Base-by-base conservation (phyloP, 2,888 invertebrate genomes). In the Metacarcinus magister region DNA sequence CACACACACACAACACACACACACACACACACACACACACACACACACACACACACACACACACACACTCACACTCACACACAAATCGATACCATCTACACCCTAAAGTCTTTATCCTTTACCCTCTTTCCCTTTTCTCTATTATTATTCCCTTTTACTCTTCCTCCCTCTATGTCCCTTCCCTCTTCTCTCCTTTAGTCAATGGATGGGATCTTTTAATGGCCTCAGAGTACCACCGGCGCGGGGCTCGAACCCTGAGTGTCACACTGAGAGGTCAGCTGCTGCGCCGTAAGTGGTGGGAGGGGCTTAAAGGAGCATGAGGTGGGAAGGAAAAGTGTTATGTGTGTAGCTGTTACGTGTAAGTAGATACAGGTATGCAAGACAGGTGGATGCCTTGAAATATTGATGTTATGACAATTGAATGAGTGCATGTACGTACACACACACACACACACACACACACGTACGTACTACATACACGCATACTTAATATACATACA, bases 41-140 rank as follows among this genome's bases (percentile, higher is more conserved):
- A 82, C 82, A 82, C 82, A 82, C 82, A 82, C 82, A 82, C 82
- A 82, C 82, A 82, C 82, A 82, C 82, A 32, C 82, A 32, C 82
- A 82, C 82, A 82, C 82, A 82, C 82, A 82, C 82, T 32, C 82
- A 82, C 82, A 82, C 82, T 32, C 82, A 67, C 67, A 67, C 67
- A 67, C 67, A 23, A 16, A 67, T 67, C 67, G 23, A 67, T 67
- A 67, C 67, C 19, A 1, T 67, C 23, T 23, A 67, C 16, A 67
- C n/a, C n/a, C 19, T 67, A 23, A 23, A 5, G 0, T 23, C n/a
- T 67, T 67, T 23, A 1, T 23, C 67, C 67, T 5, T 67, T 67
- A 2, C 67, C 67, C n/a, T 67, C 48, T 48, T 48, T 48, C 48
- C 48, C 48, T 67, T 67, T 67, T 23, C 67, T 67, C 19, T 67